Evolutionary conservation across 2,888 invertebrate genomes (phyloP), one percentile per base, ranked within the genome.

Genomic region (Cryptosula pallasiana): DNA sequence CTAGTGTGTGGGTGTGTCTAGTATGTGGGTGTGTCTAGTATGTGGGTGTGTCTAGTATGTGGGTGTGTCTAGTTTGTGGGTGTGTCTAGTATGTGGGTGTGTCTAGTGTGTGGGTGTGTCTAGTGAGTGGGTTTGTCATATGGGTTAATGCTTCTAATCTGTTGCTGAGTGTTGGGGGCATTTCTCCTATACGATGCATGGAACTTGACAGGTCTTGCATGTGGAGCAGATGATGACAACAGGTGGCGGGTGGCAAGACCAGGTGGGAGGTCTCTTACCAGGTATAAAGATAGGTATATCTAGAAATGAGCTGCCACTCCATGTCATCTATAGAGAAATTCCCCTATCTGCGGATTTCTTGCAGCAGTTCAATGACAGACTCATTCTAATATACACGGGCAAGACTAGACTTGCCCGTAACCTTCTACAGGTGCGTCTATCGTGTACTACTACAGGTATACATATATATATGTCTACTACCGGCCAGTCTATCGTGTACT

Each of bases 231-330:
- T 87, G 75, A 78, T 88, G 76, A 88, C 87, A 1, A 87, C 87
- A 5, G 88, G 88, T 1, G 88, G 88, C 0, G 88, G 88, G 0
- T 88, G 88, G 88, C 88, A 88, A 79, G 88, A 88, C 78, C 87
- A 87, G 78, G 84, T 87, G 1, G 87, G 87, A 25, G 87, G 87
- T 0, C 76, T 88, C 16, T 78, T 81, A 45, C 84, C 84, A 0
- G 87, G 87, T 0, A 75, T 87, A 35, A 86, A 85, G 72, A 77
- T 85, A 36, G 86, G 86, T 20, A 77, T 79, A 45, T 85, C 85
- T 0, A 76, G 76, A 54, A 77, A 81, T 1, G 75, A 75, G 71
- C 78, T 85, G 9, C 85, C 85, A 1, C 73, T 86, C 20, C 75
- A 78, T 69, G 81, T 87, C 1, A 78, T 80, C 9, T 77, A 79